Base-by-base conservation (phyloP, 2,888 invertebrate genomes). In the Octonoba sinensis region DNA sequence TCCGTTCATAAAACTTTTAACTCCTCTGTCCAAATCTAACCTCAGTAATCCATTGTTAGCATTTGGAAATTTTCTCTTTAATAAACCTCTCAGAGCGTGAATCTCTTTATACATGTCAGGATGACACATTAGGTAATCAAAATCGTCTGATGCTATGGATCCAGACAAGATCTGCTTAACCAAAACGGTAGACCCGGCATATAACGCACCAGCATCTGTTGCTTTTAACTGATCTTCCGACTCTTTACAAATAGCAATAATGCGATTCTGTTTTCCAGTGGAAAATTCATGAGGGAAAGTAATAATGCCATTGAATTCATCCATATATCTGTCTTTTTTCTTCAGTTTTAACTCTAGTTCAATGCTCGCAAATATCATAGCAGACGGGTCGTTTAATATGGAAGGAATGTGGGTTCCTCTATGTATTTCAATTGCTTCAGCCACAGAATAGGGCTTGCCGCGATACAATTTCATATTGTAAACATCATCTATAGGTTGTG, bases 321-420 rank as follows among this genome's bases (percentile, higher is more conserved):
- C 93, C 22, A 95, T 85, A 85, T 91, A 93, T 83, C 92, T 92
- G 59, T 85, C 92, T 90, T 92, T 91, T 87, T 92, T 93, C 83
- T 91, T 91, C 71, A 92, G 92, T 85, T 91, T 91, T 93, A 96
- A 93, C 87, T 96, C 93, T 3, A 96, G 88, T 87, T 96, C 96
- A 77, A 96, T 90, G 51, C 91, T 89, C 3, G 93, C 92, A 84
- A 91, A 91, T 0, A 97, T 88, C 16, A 92, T 89, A 0, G 94
- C 93, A 87, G 93, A 90, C 0, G 95, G 94, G 51, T 91, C 89
- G 88, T 96, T 94, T 86, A 92, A 93, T 90, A 96, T 93, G 0
- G 93, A 92, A 0, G 95, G 94, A 87, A 95, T 93, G 88, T 95
- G 94, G 0, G 93, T 92, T 88, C 96, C 95, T 65, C 93, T 91